Evolutionary conservation across 64 coral and sea anemone genomes (phyloP), one percentile per base, ranked within the genome.

Genomic region (Montipora sp.): DNA sequence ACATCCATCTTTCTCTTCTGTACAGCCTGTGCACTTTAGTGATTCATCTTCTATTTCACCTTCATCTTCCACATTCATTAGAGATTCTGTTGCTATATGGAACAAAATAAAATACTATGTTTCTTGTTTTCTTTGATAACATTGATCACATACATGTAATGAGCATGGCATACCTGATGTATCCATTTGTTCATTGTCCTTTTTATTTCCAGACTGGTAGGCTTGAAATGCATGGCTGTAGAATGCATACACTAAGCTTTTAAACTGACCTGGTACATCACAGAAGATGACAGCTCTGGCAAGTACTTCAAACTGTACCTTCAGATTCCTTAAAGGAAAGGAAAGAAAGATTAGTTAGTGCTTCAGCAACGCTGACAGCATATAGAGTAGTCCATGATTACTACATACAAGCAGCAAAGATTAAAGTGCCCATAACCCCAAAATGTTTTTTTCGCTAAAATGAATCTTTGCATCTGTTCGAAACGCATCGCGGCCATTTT

Each of bases 181-280:
- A 24, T 93, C 92, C 48, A 88, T 80, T 59, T 71, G 53, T 88
- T 72, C 48, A 70, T 36, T 63, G 51, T 74, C 48, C 47, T 44
- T 89, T 72, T 84, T 94, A 36, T 83, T 83, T 48, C 66, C 43
- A 12, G 53, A 55, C 65, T 91, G 88, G 57, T 91, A 90, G 23
- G 93, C 93, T 80, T 91, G 90, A 75, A 95, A 95, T 66, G 89
- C 75, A 50, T 95, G 88, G 49, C 48, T 80, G 18, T 91, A 95
- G 47, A 80, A 95, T 27, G 48, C 65, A 74, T 91, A 53, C 45
- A 95, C 81, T 14, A 72, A 46, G 70, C 21, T 57, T 49, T 68
- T 95, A 77, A 95, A 91, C 15, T 81, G 84, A 48, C 91, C 89
- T 71, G 88, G 88, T 6, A 51, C 65, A 85, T 91, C 83, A 43